Evolutionary conservation across 2,888 invertebrate genomes (phyloP), one percentile per base, ranked within the genome.

Genomic region (Hyppa rectilinea): DNA sequence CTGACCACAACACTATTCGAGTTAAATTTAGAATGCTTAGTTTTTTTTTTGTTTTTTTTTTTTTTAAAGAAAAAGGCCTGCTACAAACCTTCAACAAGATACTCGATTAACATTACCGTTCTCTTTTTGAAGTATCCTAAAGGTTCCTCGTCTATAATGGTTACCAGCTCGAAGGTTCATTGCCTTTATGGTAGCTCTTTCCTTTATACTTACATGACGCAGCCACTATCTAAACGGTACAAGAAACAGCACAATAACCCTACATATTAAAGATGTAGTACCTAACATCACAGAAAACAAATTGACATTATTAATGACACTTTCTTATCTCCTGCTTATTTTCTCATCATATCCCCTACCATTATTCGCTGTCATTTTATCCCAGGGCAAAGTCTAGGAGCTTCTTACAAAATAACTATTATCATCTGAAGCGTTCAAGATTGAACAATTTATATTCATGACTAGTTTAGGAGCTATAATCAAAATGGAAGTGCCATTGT

Each of bases 381-480:
- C 70, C 67, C 56, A 62, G 17, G 14, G 36, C 34, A 66, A 52
- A 70, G 62, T 40, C 68, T 74, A 71, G 53, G 55, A 56, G 76
- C 74, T 80, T 58, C 56, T 70, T 55, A 71, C 78, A 68, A 80
- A 83, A 75, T 71, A 72, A 80, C 71, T 81, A 77, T 80, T 66
- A 69, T 78, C 72, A 71, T 73, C 61, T 53, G 56, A 65, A 77
- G 70, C 76, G 75, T 80, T 76, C 68, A 77, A 84, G 79, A 88
- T 85, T 82, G 81, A 74, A 77, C 82, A 82, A 87, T 88, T 85
- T 87, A 83, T 88, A 88, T 88, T 88, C 88, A 88, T 86, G 86
- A 78, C 79, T 78, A 71, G 67, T 75, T 53, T 47, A 52, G 23
- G 26, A 68, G 49, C 45, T 68, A 55, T 53, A 68, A 58, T 68